Base-by-base conservation (phyloP, 2,888 invertebrate genomes). In the Heliconius ismenius region DNA sequence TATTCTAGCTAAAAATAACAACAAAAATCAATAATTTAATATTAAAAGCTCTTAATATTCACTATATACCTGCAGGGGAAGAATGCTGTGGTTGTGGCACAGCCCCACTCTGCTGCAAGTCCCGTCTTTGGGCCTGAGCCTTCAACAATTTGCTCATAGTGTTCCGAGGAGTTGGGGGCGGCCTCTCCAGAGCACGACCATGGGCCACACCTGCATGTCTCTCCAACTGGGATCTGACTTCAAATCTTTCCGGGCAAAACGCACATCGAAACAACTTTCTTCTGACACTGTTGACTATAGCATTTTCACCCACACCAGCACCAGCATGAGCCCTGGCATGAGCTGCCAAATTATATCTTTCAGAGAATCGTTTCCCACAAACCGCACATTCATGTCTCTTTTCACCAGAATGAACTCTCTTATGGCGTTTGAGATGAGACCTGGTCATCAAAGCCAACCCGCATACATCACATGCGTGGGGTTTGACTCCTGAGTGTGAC, bases 361-460 rank as follows among this genome's bases (percentile, higher is more conserved):
- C 95, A 9, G 95, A 95, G 91, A 96, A 96, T 78, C 95, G 90
- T 86, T 95, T 95, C 9, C 95, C 95, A 89, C 96, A 96, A 77
- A 92, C 89, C 74, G 83, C 79, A 84, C 96, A 96, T 87, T 93
- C 93, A 90, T 95, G 95, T 1, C 94, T 89, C 87, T 95, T 95
- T 89, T 96, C 96, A 18, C 96, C 96, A 73, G 95, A 95, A 89
- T 96, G 96, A 76, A 95, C 95, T 81, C 95, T 94, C 94, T 95
- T 94, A 89, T 96, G 96, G 3, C 96, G 93, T 90, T 95, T 95
- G 83, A 96, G 92, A 86, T 96, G 96, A 78, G 96, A 96, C 80
- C 95, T 95, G 81, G 96, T 96, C 88, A 96, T 93, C 69, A 96
- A 93, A 80, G 95, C 94, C 74, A 95, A 89, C 28, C 95, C 95